These are phyloP conservation scores for Sanderia malayensis DNA, from an alignment of 30 jellyfish, hydroid and myxozoan genomes.

Conservation along the genomic window DNA sequence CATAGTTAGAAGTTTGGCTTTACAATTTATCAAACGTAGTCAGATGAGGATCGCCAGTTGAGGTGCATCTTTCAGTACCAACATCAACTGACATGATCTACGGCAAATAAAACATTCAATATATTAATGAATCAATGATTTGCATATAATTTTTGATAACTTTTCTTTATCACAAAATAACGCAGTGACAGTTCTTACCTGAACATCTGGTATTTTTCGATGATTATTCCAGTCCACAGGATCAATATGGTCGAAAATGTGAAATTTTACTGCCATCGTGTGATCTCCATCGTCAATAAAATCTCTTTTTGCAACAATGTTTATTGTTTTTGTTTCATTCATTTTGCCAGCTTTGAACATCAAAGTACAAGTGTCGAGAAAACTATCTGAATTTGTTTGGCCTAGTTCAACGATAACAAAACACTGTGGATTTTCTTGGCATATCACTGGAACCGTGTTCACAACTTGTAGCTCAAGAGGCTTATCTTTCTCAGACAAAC, in stretches of 20 bases:
- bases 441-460: conserved; percentile 80
- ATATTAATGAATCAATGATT: too few species aligned
- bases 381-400: conserved; percentile 55
- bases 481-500: conserved; percentile 68
- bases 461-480: conserved; percentile 56
- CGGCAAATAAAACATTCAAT: too few species aligned
- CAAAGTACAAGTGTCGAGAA: conserved; percentile 70
- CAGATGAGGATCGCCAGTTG: too few species aligned
- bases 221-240: conserved; percentile 91
- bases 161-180: neutral
- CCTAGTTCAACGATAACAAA: conserved; percentile 71
- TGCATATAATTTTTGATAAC: neutral
- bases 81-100: too few species aligned
- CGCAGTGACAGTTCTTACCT: conserved; percentile 63
- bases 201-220: conserved; percentile 66
- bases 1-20: too few species aligned
- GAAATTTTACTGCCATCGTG: conserved; percentile 63
- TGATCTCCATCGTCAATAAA: conserved; percentile 91
- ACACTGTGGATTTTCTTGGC: conserved; percentile 57
- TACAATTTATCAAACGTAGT: too few species aligned
- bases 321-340: conserved; percentile 57
- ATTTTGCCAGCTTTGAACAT: conserved; percentile 59
- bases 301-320: conserved; percentile 85
- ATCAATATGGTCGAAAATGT: conserved; percentile 69
- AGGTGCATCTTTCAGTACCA: too few species aligned